phyloP scores from a whole-genome alignment of 1,140 invertebrate species.

The Leptoteleia sp. region DNA sequence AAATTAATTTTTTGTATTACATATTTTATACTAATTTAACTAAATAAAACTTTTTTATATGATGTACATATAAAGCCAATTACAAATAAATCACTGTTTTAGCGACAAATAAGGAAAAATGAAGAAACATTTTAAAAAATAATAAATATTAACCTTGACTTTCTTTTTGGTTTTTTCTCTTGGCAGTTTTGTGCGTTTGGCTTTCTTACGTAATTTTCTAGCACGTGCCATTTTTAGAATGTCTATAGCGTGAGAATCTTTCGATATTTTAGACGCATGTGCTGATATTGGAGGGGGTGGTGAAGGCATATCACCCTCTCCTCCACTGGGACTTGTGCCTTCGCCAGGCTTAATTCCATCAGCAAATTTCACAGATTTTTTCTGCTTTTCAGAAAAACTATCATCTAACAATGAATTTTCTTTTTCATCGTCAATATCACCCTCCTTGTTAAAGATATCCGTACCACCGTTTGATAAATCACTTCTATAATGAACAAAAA shows the following conservation, averaged over 20 bases:
- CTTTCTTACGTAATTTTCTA: constrained; percentile 79
- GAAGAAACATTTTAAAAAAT: constrained; percentile 21
- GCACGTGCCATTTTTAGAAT: constrained; percentile 81
- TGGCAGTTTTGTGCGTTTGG: constrained; percentile 75
- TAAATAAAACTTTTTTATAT: too few relatives aligned
- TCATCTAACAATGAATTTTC: constrained; percentile 61
- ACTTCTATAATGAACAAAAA: constrained; percentile 62
- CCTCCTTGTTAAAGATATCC: constrained; percentile 50
- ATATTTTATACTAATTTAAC: too few relatives aligned
- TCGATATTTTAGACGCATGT: constrained; percentile 48
- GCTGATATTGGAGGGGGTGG: constrained; percentile 85
- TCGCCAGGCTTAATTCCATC: constrained; percentile 85
- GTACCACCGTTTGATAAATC: constrained; percentile 69
- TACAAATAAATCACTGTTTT: too few relatives aligned
- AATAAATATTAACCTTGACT: constrained; percentile 77
- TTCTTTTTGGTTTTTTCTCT: constrained; percentile 80
- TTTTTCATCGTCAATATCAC: constrained; percentile 60
- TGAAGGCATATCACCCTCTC: constrained; percentile 84
- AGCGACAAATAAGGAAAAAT: background rate
- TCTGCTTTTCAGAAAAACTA: constrained; percentile 43
- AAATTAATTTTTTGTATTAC: constrained; percentile 1
- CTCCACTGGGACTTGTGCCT: constrained; percentile 84
- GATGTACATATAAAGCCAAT: too few relatives aligned
- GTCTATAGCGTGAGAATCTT: constrained; percentile 56
- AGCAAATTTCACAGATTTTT: constrained; percentile 84